Percentiles rank a stretch among this genome's conserved stretches.
phyloP scores from a whole-genome alignment of 2,113 vertebrate genomes.

The Peucedramus taeniatus region DNA sequence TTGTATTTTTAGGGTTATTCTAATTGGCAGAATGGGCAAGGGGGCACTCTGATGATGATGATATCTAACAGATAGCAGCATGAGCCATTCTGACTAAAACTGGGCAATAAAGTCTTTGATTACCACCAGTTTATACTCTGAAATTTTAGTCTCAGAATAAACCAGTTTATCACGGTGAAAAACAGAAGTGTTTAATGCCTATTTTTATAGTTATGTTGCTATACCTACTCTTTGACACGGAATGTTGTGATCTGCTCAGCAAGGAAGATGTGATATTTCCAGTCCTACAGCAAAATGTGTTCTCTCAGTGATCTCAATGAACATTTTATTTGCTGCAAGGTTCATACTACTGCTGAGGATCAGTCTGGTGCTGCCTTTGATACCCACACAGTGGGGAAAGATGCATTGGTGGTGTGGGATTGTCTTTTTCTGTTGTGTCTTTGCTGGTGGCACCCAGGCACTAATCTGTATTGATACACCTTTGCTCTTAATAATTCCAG shows the following conservation, averaged over 20 bases:
- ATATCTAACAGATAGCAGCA: neutral
- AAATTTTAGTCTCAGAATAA: neutral
- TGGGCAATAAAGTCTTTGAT: neutral
- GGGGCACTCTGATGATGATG: neutral
- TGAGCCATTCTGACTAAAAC: neutral
- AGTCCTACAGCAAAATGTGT: neutral
- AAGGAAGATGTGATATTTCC: neutral
- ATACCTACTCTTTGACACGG: neutral
- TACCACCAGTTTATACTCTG: neutral
- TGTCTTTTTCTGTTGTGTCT: neutral
- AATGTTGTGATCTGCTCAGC: neutral
- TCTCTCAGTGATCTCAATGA: neutral
- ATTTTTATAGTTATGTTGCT: neutral
- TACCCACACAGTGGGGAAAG: neutral
- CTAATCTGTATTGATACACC: neutral
- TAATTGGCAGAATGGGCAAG: neutral
- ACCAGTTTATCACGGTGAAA: neutral
- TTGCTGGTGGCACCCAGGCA: neutral
- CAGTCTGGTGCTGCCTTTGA: neutral
- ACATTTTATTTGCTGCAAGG: neutral
- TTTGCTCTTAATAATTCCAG: neutral
- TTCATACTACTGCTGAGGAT: neutral
- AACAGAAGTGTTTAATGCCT: neutral
- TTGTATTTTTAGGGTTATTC: conserved; percentile 20
- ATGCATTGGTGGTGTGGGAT: neutral